These are phyloP conservation scores for Rhinogobius similis DNA, from an alignment of 2,113 vertebrate species.

Conservation along the genomic window DNA sequence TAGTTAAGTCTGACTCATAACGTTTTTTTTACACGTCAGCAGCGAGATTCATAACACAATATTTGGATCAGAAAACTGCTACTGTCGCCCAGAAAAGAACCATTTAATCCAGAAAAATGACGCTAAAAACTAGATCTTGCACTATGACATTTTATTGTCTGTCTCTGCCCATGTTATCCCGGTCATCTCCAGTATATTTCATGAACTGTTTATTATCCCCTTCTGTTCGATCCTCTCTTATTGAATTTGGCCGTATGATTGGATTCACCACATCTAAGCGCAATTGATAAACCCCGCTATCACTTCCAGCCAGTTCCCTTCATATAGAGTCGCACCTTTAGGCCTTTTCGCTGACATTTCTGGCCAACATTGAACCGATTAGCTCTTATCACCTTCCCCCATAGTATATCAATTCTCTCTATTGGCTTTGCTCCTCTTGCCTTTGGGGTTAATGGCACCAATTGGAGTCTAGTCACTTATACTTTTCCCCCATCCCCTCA, in stretches of 20 bases:
- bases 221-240: neutral
- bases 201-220: neutral
- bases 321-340: constrained; percentile 27
- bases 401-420: constrained; percentile 25
- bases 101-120: too few species aligned
- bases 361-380: constrained; percentile 36
- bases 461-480: constrained; percentile 8
- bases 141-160: neutral
- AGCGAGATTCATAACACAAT: too few species aligned
- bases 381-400: constrained; percentile 18
- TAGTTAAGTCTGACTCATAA: too few species aligned
- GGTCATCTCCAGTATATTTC: neutral
- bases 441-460: constrained; percentile 53
- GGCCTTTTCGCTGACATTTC: constrained; percentile 20
- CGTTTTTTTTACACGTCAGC: too few species aligned
- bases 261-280: constrained; percentile 11
- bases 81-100: too few species aligned
- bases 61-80: too few species aligned
- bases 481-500: constrained; percentile 28
- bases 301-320: constrained; percentile 12
- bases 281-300: constrained; percentile 4
- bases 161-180: neutral
- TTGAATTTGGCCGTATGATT: neutral
- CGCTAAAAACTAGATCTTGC: neutral
- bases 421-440: constrained; percentile 28